Base-by-base conservation (phyloP, 2,888 invertebrate species). In the Eupeodes luniger region DNA sequence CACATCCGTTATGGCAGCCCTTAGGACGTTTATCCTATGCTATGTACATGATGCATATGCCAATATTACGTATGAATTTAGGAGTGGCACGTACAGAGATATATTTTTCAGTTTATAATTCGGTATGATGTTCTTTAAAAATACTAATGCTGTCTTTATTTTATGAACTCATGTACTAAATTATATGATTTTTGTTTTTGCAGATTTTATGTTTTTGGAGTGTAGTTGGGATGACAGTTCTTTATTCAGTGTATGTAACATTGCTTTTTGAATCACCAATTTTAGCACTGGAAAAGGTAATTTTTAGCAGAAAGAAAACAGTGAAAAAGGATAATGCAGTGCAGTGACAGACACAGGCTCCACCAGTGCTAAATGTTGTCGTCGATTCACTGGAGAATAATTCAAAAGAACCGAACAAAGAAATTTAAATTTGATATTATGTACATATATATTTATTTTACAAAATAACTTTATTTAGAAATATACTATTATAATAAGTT, bases 1-100 rank as follows among this genome's bases (percentile, higher is more conserved):
- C 90, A 5, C 76, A 86, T 53, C 61, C 79, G 14, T 53, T 84
- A 3, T 90, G 90, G 90, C 89, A 90, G 59, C 90, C 90, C 14
- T 16, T 91, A 4, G 84, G 77, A n/a, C 81, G 89, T 19, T 47
- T 90, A 14, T 87, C 86, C 0, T 90, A 90, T 75, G 62, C 82
- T 0, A 78, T 90, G 34, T 90, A 90, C 59, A 49, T 91, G 11
- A 69, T 86, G 49, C 90, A 90, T 78, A 47, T 89, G 12, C 34
- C 81, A 6, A 40, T 91, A 3, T 75, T 89, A 40, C 40, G 62
- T 44, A 51, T 89, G 11, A 47, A 80, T 44, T 72, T 57, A 19
- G 89, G 78, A 36, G 67, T 62, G 5, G 53, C 74, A 2, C 81
- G 77, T 11, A 85, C 89, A 1, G 70, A 74, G 9, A 10, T 44